phyloP scores from a whole-genome alignment of 37 sponge, comb jelly and placozoan species.

The Dysidea cf. avara region DNA sequence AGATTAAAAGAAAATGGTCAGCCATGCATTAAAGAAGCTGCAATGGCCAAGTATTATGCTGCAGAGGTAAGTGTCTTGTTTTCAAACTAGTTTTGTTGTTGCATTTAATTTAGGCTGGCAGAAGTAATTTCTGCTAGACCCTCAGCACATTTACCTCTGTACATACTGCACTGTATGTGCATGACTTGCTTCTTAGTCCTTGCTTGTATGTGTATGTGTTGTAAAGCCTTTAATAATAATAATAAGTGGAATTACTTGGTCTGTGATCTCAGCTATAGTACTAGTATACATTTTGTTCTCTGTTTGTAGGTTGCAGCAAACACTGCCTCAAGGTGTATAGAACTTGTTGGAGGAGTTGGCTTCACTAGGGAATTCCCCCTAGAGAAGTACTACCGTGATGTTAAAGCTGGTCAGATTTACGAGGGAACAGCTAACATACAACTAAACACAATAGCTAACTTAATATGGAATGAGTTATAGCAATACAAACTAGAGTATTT shows the following conservation, averaged over 20 bases:
- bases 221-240: too few relatives aligned
- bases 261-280: too few relatives aligned
- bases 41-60: constrained; percentile 93
- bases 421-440: constrained; percentile 95
- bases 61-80: constrained; percentile 55
- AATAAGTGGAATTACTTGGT: too few relatives aligned
- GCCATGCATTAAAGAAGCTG: constrained; percentile 86
- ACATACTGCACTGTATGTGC: too few relatives aligned
- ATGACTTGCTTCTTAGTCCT: too few relatives aligned
- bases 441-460: constrained; percentile 83
- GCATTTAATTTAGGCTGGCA: too few relatives aligned
- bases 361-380: constrained; percentile 84
- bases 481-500: too few relatives aligned
- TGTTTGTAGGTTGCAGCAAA: constrained; percentile 59
- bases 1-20: constrained; percentile 77
- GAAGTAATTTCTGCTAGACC: too few relatives aligned
- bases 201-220: too few relatives aligned
- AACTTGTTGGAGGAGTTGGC: constrained; percentile 93
- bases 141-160: too few relatives aligned
- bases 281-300: too few relatives aligned
- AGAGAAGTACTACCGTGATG: constrained; percentile 92
- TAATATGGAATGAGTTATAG: too few relatives aligned
- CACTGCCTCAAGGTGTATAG: constrained; percentile 68
- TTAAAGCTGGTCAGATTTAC: constrained; percentile 90
- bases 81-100: not conserved